Evolutionary conservation across 2,888 invertebrate genomes (phyloP), one percentile per base, ranked within the genome.

Genomic region (Ophonus ardosiacus): DNA sequence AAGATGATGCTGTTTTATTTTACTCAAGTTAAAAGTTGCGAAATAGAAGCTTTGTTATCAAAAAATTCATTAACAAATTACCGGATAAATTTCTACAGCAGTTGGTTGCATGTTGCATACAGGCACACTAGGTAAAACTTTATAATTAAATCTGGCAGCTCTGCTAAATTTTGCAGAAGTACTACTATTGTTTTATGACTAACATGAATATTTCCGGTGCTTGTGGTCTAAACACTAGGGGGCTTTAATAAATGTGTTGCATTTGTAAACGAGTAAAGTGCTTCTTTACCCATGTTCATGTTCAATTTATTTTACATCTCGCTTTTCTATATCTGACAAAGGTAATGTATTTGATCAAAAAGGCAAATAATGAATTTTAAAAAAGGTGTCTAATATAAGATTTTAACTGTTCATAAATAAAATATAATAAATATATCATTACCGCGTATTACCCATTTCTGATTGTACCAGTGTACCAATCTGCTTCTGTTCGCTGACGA

Each of bases 111-210:
- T 13, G 24, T 24, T 68, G 38, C 68, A 68, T 68, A 38, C 68
- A 68, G 68, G 68, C 38, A 68, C 38, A 31, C 31, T 63, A 15
- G n/a, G 68, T 31, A 38, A 68, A 68, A 68, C 68, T 68, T 68
- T 68, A 68, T 68, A 68, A 68, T 68, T 68, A 68, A 68, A 68
- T 68, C 31, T 68, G 31, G 68, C 68, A 68, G 68, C 2, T 3
- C n/a, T 24, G 31, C 31, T 68, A 68, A 68, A 68, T 68, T 31
- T 38, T n/a, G 68, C 15, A 31, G 68, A 68, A 68, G 10, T 59
- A 59, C 59, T 17, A 59, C 17, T 68, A 38, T 68, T 68, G 68
- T 15, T 68, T 68, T 68, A 68, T 68, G 68, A 68, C 38, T 68
- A 68, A 68, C 68, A 68, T 38, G 68, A 15, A 68, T 68, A 68